Conservation (phyloP, 1,140 invertebrate species). For the Pseudoatta argentina region DNA sequence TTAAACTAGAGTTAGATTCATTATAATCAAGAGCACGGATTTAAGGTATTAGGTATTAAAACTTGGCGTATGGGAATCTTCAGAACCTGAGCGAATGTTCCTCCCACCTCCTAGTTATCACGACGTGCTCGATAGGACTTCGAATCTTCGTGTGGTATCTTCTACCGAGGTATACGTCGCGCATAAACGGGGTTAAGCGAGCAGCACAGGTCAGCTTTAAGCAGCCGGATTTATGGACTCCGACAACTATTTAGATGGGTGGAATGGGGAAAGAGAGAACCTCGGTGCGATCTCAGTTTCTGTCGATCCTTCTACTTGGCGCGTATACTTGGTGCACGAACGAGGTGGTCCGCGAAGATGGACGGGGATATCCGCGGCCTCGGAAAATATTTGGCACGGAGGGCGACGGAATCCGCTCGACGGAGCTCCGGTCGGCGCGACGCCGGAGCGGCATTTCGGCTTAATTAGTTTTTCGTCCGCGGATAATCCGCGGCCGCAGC, state of each 20-base stretch:
- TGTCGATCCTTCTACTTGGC: conserved; percentile 19
- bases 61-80: neutral
- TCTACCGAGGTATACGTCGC: neutral
- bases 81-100: neutral
- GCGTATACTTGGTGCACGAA: neutral
- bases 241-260: conserved; percentile 64
- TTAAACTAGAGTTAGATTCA: neutral
- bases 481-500: conserved; percentile 56
- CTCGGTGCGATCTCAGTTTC: conserved; percentile 48
- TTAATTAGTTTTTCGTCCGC: conserved; percentile 67
- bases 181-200: conserved; percentile 46
- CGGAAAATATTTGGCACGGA: conserved; percentile 35
- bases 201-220: conserved; percentile 54
- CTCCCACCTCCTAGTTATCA: conserved; percentile 15
- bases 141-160: conserved; percentile 24
- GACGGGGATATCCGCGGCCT: neutral
- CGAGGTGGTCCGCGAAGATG: neutral
- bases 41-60: conserved; percentile 22
- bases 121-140: conserved; percentile 34
- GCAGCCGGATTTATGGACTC: conserved; percentile 59
- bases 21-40: neutral
- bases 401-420: conserved; percentile 24
- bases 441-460: conserved; percentile 34
- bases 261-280: conserved; percentile 2
- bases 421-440: conserved; percentile 27